These are phyloP conservation scores for Xerus inauris DNA, from an alignment of 2,113 vertebrate species.

Conservation along the genomic window DNA sequence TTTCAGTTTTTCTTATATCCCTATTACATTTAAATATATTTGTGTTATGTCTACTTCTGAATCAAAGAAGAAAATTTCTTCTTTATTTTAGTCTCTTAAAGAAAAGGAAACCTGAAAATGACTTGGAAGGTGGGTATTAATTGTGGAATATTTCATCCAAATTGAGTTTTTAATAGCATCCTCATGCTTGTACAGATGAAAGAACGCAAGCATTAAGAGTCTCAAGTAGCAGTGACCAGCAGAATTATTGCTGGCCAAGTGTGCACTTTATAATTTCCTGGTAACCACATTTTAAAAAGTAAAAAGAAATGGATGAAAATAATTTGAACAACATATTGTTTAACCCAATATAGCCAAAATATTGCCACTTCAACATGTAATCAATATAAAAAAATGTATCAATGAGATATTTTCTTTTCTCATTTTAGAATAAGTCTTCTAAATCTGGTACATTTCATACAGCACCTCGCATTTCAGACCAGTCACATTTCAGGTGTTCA, in stretches of 20 bases:
- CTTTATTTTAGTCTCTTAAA: not conserved
- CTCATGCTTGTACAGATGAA: not conserved
- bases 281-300: not conserved
- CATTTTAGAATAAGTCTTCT: not conserved
- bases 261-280: not conserved
- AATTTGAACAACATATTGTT: slow-evolving; percentile 25
- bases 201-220: not conserved
- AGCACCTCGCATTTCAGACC: not conserved
- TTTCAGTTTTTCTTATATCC: slow-evolving; percentile 38
- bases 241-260: not conserved
- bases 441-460: not conserved
- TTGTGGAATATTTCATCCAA: not conserved
- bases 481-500: not conserved
- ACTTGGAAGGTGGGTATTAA: not conserved
- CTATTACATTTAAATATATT: slow-evolving; percentile 20
- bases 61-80: not conserved
- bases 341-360: not conserved
- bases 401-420: not conserved
- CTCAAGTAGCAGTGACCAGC: not conserved
- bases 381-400: not conserved
- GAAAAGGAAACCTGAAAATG: not conserved
- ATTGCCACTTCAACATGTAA: not conserved
- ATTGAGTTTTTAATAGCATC: slow-evolving; percentile 10
- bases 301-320: not conserved
- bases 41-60: not conserved